Evolutionary conservation across 1,140 invertebrate species (phyloP), one percentile per base, ranked within the genome.

Genomic region (Brachystomella parvula): DNA sequence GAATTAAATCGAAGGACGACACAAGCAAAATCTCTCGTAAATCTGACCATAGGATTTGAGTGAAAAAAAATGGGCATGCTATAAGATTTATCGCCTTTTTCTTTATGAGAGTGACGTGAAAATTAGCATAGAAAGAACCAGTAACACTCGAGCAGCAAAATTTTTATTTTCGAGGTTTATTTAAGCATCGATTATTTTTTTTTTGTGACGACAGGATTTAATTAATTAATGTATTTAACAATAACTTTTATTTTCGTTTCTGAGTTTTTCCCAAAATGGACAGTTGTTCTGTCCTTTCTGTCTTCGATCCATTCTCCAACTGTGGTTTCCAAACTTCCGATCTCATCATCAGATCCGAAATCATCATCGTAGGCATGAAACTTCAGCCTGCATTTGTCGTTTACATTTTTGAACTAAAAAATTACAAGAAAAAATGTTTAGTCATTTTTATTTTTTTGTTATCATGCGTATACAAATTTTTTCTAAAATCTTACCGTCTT

Each of bases 351-450:
- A 28, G 3, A 12, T 3, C 15, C 57, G 15, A 59, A 30, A 12
- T 59, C 57, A 12, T 28, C 57, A 31, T 59, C 57, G 30, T 59
- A 59, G 2, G 30, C 9, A 59, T 59, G 57, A 21, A 59, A 59
- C 30, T 59, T 59, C 3, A 59, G 3, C 24, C 12, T 3, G 21
- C 57, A 59, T 12, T 59, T 31, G 30, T 59, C 57, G 3, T 24
- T 6, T 12, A 59, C 57, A 29, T 59, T 59, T 2, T 9, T 3
- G 24, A 59, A 59, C 57, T 59, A 56, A 12, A 26, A 9, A 12
- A 6, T 6, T 9, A 6, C 9, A 12, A 53, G 9, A 53, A 15
- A 53, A 53, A 15, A 53, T n/a, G 24, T n/a, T 53, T 24, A 3
- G 24, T 9, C 3, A 9, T n/a, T n/a, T 9, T 15, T 21, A 53